These are phyloP conservation scores for Nephrotoma flavescens DNA, from an alignment of 2,888 invertebrate genomes.

Conservation along the genomic window DNA sequence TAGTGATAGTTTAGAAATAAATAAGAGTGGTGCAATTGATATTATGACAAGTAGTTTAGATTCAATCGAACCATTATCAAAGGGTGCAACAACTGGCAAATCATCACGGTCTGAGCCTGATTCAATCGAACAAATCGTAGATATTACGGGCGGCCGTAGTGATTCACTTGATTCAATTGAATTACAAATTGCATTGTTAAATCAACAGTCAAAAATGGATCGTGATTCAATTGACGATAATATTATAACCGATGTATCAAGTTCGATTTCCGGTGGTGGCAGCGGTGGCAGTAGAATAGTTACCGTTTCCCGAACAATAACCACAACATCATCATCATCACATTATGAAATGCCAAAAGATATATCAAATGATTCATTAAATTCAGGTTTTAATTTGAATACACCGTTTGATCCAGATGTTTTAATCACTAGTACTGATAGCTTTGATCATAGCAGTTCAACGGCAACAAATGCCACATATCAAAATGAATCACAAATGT, in stretches of 20 bases:
- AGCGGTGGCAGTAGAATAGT: conserved; percentile 8
- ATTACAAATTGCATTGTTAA: conserved; percentile 18
- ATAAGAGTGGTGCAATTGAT: conserved; percentile 34
- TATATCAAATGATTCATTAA: conserved; percentile 27
- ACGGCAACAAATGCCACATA: conserved; percentile 71
- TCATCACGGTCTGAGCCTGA: conserved; percentile 24
- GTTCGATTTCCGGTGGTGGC: conserved; percentile 8
- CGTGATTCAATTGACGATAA: conserved; percentile 18
- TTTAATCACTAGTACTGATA: conserved; percentile 54
- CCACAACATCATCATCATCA: conserved; percentile 7
- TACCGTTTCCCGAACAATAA: conserved; percentile 9
- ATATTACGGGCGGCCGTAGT: conserved; percentile 16
- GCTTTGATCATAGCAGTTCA: conserved; percentile 62
- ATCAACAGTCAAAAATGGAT: conserved; percentile 10
- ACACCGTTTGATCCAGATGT: conserved; percentile 36
- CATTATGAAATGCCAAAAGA: conserved; percentile 22
- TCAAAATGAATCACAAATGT: conserved; percentile 74
- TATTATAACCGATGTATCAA: conserved; percentile 16
- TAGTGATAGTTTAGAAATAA: conserved; percentile 51
- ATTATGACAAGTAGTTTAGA: conserved; percentile 43
- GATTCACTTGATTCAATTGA: conserved; percentile 31
- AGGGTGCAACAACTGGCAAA: conserved; percentile 24
- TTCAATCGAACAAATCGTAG: conserved; percentile 23
- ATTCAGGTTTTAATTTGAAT: conserved; percentile 17
- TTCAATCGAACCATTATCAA: conserved; percentile 30